A percentile compares a stretch with the other conserved stretches of the same genome.
Conservation (phyloP, 2,888 invertebrate species). For the Trichopria drosophilae region DNA sequence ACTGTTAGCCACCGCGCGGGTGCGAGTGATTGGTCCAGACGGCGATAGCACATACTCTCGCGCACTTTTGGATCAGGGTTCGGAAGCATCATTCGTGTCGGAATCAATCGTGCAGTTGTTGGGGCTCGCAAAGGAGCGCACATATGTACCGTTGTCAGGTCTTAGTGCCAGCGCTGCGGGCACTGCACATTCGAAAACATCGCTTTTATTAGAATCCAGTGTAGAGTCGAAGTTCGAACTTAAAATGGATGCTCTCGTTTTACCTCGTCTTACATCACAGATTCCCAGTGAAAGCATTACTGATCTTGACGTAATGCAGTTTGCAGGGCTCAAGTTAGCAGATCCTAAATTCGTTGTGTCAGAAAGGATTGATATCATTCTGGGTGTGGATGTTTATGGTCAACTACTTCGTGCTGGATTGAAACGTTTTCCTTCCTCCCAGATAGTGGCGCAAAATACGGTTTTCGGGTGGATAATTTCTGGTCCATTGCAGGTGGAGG, state of each 20-base stretch:
- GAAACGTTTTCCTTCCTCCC: background rate
- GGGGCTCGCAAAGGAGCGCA: background rate
- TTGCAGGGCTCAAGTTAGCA: slow-evolving; percentile 5
- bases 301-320: slow-evolving; percentile 1
- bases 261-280: slow-evolving; percentile 14
- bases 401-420: slow-evolving; percentile 19
- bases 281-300: slow-evolving; percentile 8
- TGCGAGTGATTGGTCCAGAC: slow-evolving; percentile 3
- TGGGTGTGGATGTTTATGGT: slow-evolving; percentile 29
- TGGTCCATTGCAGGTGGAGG: slow-evolving; percentile 7
- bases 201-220: slow-evolving; percentile 7
- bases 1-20: slow-evolving; percentile 20
- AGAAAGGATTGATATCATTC: slow-evolving; percentile 22
- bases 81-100: slow-evolving; percentile 18
- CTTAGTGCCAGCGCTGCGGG: slow-evolving; percentile 13
- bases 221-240: slow-evolving; percentile 9
- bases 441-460: slow-evolving; percentile 24
- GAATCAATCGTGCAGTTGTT: slow-evolving; percentile 16
- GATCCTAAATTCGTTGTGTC: slow-evolving; percentile 10
- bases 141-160: slow-evolving; percentile 12
- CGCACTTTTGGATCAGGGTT: slow-evolving; percentile 22
- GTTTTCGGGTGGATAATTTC: slow-evolving; percentile 28
- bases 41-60: slow-evolving; percentile 5
- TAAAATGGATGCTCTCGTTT: slow-evolving; percentile 12
- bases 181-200: slow-evolving; percentile 3